Base-by-base conservation (phyloP, 1,140 invertebrate species). In the Zeugodacus cucurbitae region DNA sequence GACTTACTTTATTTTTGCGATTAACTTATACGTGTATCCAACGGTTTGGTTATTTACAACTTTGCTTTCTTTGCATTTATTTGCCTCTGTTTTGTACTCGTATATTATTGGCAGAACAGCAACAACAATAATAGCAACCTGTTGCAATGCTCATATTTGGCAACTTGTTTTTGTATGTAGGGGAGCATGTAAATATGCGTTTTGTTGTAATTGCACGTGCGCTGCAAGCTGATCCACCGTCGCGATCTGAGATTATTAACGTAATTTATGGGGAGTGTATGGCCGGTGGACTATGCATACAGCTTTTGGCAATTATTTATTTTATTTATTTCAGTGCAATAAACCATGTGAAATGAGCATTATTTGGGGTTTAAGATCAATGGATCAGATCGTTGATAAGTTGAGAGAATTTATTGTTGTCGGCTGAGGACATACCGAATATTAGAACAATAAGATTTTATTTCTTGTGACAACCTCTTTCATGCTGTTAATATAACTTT, bases 1-100 rank as follows among this genome's bases (percentile, higher is more conserved):
- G 41, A 22, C 37, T 82, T 82, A 82, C 74, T 82, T 82, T 82
- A 82, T 82, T 41, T 82, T 82, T 82, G 41, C 74, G n/a, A 48
- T 48, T 48, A 29, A 54, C 48, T 82, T 82, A 82, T 82, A 54
- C 20, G 48, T 20, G 20, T 4, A 29, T 48, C 44, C 74, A 82
- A 82, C 74, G 20, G 44, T 82, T 82, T 82, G 41, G 20, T 82
- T 82, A 54, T 82, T 82, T 82, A 82, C 74, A 26, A 48, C n/a
- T n/a, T 82, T n/a, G 41, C 74, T 82, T 82, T 82, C 74, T 82
- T 82, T 82, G 74, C n/a, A 82, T 22, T 70, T 44, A 34, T 37
- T 70, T 37, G 6, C 26, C 41, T 48, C 8, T n/a, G 37, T 78
- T 54, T 41, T 26, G 32, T 54, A 54, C 48, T 62, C 26, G 22